phyloP scores from a whole-genome alignment of 2,797 vertebrate genomes.

The Echeneis naucrates region DNA sequence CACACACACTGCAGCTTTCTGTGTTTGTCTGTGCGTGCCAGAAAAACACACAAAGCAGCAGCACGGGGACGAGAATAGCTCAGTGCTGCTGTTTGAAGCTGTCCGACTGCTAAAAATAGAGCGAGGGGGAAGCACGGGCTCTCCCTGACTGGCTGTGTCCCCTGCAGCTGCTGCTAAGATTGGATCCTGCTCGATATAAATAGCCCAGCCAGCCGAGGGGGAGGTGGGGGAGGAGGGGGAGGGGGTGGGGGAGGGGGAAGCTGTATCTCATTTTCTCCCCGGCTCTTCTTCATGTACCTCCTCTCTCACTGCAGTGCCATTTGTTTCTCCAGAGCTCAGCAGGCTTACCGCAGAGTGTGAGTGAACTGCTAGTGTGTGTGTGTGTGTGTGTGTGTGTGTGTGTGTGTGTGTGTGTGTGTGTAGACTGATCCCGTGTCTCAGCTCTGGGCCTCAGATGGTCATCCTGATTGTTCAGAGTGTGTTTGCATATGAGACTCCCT shows the following conservation, averaged over 20 bases:
- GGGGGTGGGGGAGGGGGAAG: conserved; percentile 25
- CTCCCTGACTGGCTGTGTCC: conserved; percentile 79
- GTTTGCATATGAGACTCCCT: too few species aligned
- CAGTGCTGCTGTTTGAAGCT: conserved; percentile 74
- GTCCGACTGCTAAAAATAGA: conserved; percentile 82
- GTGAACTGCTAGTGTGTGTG: conserved; percentile 17
- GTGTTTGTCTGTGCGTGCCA: conserved; percentile 18
- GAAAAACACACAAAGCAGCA: conserved; percentile 35
- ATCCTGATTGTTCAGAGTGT: conserved; percentile 31
- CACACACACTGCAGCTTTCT: conserved; percentile 11
- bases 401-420: conserved; percentile 3
- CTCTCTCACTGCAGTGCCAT: conserved; percentile 66
- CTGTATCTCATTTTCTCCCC: conserved; percentile 48
- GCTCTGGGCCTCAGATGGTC: conserved; percentile 43
- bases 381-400: conserved; percentile 2
- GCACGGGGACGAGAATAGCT: conserved; percentile 79
- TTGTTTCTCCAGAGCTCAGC: conserved; percentile 43
- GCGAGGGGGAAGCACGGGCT: conserved; percentile 72
- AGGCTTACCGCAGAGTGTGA: conserved; percentile 49
- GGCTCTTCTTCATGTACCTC: conserved; percentile 30
- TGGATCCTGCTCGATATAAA: conserved; percentile 84
- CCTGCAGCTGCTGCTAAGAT: conserved; percentile 80
- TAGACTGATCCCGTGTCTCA: conserved; percentile 1
- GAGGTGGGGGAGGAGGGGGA: conserved; percentile 20
- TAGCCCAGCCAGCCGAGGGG: conserved; percentile 71